These are phyloP conservation scores for Hypselothyrea guttata DNA, from an alignment of 2,888 invertebrate genomes.

Conservation along the genomic window DNA sequence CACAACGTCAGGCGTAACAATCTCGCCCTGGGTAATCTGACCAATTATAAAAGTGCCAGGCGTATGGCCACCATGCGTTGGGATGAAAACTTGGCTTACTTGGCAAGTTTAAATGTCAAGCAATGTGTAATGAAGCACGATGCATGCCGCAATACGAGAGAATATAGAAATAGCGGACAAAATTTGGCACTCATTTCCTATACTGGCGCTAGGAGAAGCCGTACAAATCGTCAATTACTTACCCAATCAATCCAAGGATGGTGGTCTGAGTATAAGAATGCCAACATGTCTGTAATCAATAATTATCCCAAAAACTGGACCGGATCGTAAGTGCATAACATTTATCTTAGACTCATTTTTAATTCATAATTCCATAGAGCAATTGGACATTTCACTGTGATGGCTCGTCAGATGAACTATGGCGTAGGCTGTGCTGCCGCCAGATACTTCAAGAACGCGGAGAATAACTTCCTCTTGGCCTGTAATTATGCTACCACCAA, in stretches of 20 bases:
- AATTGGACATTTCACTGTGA: constrained; percentile 54
- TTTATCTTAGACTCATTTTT: neutral
- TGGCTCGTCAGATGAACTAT: constrained; percentile 36
- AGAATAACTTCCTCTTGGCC: constrained; percentile 27
- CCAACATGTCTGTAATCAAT: constrained; percentile 39
- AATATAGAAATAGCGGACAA: constrained; percentile 43
- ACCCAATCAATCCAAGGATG: constrained; percentile 25
- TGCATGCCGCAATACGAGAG: constrained; percentile 44
- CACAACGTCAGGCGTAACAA: constrained; percentile 43
- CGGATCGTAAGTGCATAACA: constrained; percentile 36
- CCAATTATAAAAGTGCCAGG: constrained; percentile 23
- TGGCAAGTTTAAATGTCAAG: constrained; percentile 45
- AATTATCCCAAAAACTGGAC: constrained; percentile 26
- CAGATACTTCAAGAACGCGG: neutral
- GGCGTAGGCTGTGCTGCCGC: constrained; percentile 43
- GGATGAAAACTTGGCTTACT: constrained; percentile 40
- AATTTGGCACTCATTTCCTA: constrained; percentile 33
- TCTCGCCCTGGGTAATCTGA: constrained; percentile 30
- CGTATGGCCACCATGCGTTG: constrained; percentile 57
- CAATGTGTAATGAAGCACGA: constrained; percentile 50
- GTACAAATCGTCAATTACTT: neutral
- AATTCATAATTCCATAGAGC: constrained; percentile 1
- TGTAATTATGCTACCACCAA: constrained; percentile 62
- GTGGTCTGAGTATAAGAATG: constrained; percentile 51
- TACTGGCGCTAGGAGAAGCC: neutral